phyloP scores from a whole-genome alignment of 2,113 vertebrate genomes.

The Nesogale talazaci region DNA sequence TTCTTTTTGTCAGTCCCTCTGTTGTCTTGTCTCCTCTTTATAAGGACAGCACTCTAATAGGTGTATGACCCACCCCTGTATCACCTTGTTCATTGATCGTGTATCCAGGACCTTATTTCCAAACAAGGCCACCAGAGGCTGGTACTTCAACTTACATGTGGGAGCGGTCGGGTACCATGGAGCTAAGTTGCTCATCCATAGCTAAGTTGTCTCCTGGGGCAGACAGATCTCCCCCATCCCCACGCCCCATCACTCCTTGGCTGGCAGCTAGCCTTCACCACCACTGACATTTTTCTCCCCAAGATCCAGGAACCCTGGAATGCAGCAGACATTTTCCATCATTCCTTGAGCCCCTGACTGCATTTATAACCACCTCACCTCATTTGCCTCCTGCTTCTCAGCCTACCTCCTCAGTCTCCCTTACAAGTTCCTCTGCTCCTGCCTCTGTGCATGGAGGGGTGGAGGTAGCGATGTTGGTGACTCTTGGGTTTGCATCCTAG shows the following conservation, averaged over 20 bases:
- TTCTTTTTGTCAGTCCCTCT: no score
- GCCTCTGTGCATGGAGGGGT: neutral
- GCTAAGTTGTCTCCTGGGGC: neutral
- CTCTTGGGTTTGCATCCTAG: neutral
- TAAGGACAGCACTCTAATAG: no score
- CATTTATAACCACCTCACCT: neutral
- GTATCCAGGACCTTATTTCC: no score
- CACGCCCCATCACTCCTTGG: no score
- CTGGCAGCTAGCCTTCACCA: neutral
- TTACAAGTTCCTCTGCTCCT: neutral
- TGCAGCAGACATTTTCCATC: neutral
- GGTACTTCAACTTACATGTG: no score
- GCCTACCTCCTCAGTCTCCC: neutral
- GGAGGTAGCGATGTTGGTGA: neutral
- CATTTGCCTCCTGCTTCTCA: neutral
- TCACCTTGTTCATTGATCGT: no score
- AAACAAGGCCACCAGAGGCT: no score
- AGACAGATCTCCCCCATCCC: neutral
- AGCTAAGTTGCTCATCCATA: neutral
- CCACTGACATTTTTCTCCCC: neutral
- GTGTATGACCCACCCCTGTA: no score
- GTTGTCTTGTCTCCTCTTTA: no score
- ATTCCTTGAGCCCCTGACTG: neutral
- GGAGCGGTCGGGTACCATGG: neutral
- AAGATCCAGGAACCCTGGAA: neutral